A percentile compares a stretch with the other conserved stretches of the same genome.
phyloP scores from a whole-genome alignment of 2,113 vertebrate genomes.

The Cryptotis parvus region DNA sequence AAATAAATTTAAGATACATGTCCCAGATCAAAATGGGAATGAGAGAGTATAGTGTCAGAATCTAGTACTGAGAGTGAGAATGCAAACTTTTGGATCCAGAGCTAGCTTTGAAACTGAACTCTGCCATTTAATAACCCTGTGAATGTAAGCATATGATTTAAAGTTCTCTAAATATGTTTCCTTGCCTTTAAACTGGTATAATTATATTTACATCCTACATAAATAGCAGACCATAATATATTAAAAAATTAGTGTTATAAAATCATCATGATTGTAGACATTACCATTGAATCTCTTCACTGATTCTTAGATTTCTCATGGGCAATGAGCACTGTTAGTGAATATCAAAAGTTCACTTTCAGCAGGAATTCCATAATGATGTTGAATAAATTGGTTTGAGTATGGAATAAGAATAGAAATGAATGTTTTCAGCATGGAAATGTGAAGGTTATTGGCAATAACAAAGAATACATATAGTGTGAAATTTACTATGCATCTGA shows the following conservation, averaged over 20 bases:
- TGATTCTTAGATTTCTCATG: conserved; percentile 38
- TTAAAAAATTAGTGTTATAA: conserved; percentile 41
- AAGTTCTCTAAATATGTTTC: not conserved
- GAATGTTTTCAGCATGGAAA: not conserved
- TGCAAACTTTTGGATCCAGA: not conserved
- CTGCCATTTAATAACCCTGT: not conserved
- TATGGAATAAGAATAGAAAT: not conserved
- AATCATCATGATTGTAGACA: conserved; percentile 9
- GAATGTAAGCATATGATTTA: not conserved
- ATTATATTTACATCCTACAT: not conserved
- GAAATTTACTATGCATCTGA: not conserved
- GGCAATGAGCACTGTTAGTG: not conserved
- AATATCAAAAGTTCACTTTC: conserved; percentile 50
- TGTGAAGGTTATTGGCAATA: not conserved
- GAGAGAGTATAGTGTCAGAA: too few relatives aligned
- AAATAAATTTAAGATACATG: too few relatives aligned
- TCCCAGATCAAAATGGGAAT: too few relatives aligned
- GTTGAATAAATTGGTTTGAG: not conserved
- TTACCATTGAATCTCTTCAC: conserved; percentile 9
- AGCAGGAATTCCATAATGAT: not conserved
- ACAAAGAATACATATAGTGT: not conserved
- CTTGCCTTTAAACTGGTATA: not conserved
- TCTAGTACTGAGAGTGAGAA: not conserved
- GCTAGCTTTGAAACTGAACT: not conserved
- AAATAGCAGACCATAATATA: not conserved